A percentile compares a stretch with the other conserved stretches of the same genome.
These are phyloP conservation scores for Synergus gifuensis DNA, from an alignment of 2,888 invertebrate species.

Conservation along the genomic window DNA sequence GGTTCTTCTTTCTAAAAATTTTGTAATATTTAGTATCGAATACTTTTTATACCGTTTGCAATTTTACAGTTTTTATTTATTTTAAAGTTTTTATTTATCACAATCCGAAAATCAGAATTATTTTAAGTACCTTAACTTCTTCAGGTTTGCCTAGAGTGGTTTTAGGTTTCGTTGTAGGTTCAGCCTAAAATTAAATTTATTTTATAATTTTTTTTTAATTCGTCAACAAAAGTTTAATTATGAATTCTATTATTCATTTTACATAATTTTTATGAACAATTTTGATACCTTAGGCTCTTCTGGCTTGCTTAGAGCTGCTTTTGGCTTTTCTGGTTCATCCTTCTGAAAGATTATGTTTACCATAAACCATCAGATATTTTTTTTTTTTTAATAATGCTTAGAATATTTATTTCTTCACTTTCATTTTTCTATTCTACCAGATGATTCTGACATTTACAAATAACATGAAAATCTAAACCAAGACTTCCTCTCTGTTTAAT, in stretches of 20 bases:
- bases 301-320: slow-evolving; percentile 51
- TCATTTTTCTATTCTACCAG: background rate
- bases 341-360: slow-evolving; percentile 50
- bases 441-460: background rate
- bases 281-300: slow-evolving; percentile 50
- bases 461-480: background rate
- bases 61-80: background rate
- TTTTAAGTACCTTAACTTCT: slow-evolving; percentile 53
- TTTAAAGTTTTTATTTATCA: background rate
- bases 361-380: background rate
- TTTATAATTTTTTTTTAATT: background rate
- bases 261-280: background rate
- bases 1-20: slow-evolving; percentile 57
- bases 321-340: slow-evolving; percentile 52
- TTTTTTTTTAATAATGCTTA: background rate
- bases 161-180: slow-evolving; percentile 45
- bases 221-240: background rate
- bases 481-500: background rate
- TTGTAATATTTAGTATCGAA: slow-evolving; percentile 1
- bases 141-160: slow-evolving; percentile 51
- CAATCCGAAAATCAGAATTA: background rate
- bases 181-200: background rate
- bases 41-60: background rate
- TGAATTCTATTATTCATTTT: background rate
- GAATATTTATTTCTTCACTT: slow-evolving; percentile 25